Base-by-base conservation (phyloP, 2,888 invertebrate species). In the Anorthoa munda region DNA sequence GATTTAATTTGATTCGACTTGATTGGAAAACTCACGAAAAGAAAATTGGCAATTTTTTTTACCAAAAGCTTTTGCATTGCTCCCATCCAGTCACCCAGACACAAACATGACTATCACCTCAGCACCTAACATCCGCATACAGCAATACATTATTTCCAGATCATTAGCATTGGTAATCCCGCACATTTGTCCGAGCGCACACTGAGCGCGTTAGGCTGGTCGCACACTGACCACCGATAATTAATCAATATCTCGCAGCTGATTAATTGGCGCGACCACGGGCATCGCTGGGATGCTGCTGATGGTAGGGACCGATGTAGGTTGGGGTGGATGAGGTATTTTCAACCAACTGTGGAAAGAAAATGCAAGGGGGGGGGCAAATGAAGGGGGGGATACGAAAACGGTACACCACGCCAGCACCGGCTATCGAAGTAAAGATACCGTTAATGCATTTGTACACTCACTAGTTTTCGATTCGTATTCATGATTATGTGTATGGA, bases 231-330 rank as follows among this genome's bases (percentile, higher is more conserved):
- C 87, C 87, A 60, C n/a, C 55, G 70, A 73, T 85, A 82, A 89
- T 88, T 87, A 88, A 89, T 89, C 89, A 89, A 86, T 89, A 89
- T 86, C 81, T 82, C 78, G 65, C 80, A 84, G 79, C 83, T 88
- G 87, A 89, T 89, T 87, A 87, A 89, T 88, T 82, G 84, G 79
- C 65, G 82, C 80, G 84, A 84, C 86, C 84, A 81, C 84, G 72
- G 72, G 77, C 74, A 86, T 86, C 72, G 80, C 72, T 74, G 70
- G 84, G 75, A 87, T 86, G 75, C 82, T 83, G 58, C 77, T 50
- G 59, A 71, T 68, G 58, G 45, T 72, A 60, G 17, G 12, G 5
- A 2, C 17, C 12, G 68, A 77, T 59, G 76, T 66, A 18, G 3
- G 2, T 17, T 18, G 9, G n/a, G 2, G 13, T 73, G 66, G 83